Percentiles rank a stretch among this genome's conserved stretches.
Evolutionary conservation across 1,140 invertebrate species (phyloP).

Genomic region (Pollicipes pollicipes): DNA sequence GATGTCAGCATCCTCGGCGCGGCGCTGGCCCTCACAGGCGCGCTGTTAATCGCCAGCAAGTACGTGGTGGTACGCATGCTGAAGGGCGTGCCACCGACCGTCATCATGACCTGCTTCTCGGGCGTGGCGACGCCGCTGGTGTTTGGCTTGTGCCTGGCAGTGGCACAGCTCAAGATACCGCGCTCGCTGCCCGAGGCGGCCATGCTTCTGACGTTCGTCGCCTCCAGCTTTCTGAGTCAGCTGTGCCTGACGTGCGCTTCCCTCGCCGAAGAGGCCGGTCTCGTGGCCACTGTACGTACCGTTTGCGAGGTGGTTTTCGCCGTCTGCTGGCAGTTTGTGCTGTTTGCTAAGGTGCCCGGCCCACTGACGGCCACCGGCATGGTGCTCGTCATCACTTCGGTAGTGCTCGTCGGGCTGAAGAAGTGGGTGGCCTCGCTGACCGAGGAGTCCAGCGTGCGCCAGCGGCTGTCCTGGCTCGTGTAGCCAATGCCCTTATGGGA

Average conservation of each 20-base stretch:
- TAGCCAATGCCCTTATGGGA: too few species aligned
- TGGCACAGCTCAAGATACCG: conserved; percentile 65
- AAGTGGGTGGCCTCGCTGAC: conserved; percentile 40
- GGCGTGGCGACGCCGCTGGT: conserved; percentile 65
- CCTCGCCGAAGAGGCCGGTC: conserved; percentile 73
- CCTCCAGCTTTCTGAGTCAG: conserved; percentile 76
- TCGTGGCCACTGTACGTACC: conserved; percentile 76
- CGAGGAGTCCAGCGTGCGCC: background rate
- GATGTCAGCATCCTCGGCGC: conserved; percentile 33
- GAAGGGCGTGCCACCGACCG: conserved; percentile 70
- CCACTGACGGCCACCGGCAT: conserved; percentile 59
- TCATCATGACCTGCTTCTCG: conserved; percentile 79
- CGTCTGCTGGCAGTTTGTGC: conserved; percentile 57
- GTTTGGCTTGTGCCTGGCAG: conserved; percentile 47
- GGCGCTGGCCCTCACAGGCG: conserved; percentile 60
- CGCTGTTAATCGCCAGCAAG: conserved; percentile 70
- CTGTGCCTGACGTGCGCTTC: conserved; percentile 67
- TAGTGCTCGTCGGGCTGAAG: conserved; percentile 59
- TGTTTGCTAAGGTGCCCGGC: conserved; percentile 52
- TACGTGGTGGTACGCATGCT: conserved; percentile 67
- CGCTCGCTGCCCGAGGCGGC: conserved; percentile 54
- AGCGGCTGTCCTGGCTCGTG: too few species aligned
- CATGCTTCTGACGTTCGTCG: conserved; percentile 54
- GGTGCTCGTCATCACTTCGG: conserved; percentile 62
- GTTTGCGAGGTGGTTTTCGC: conserved; percentile 71